Evolutionary conservation across 2,888 invertebrate species (phyloP).

Genomic region (Euzetes globulus): DNA sequence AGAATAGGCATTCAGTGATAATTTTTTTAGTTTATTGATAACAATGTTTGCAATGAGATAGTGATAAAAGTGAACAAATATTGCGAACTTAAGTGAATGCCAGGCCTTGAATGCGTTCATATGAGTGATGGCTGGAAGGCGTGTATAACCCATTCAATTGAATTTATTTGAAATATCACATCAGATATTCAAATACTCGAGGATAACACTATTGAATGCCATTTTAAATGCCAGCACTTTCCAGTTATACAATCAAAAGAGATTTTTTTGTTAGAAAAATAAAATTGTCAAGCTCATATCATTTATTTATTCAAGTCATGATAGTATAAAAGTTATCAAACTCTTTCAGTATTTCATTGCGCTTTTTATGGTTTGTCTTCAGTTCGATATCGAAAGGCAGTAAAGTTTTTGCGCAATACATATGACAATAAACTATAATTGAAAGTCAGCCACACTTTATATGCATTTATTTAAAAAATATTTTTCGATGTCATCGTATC

Average conservation of each 20-base stretch:
- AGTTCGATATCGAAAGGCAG: neutral
- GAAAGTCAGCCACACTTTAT: neutral
- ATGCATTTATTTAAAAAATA: neutral
- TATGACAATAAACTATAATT: neutral
- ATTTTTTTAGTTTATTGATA: neutral
- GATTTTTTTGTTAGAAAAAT: no score
- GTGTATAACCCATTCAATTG: slow-evolving; percentile 3
- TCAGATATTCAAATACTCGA: no score
- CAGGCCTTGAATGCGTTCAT: slow-evolving; percentile 6
- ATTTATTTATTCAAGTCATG: neutral
- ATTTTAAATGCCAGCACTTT: no score
- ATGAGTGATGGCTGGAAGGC: neutral
- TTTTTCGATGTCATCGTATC: neutral
- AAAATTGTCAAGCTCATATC: neutral
- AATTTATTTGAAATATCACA: neutral
- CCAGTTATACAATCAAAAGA: no score
- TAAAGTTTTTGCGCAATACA: neutral
- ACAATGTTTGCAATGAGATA: slow-evolving; percentile 16
- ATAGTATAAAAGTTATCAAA: neutral
- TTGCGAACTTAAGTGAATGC: neutral
- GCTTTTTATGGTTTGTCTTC: neutral
- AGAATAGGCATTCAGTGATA: neutral
- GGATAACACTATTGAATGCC: no score
- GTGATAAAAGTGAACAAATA: neutral
- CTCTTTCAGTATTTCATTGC: neutral